Evolutionary conservation across 2,888 invertebrate species (phyloP).

Genomic region (Cephus pygmeus): DNA sequence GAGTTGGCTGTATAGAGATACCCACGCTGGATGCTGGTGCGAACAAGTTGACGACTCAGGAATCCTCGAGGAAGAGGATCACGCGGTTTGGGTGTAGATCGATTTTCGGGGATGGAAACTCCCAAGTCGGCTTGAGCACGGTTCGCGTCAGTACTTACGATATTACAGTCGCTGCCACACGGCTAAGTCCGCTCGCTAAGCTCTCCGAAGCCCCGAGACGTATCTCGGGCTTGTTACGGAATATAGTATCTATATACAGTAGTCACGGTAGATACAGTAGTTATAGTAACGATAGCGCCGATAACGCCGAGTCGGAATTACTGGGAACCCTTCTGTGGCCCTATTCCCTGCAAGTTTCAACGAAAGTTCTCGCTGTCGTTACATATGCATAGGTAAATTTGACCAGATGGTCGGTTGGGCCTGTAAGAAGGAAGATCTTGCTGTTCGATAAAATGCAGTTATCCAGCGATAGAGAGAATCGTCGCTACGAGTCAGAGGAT

Average conservation of each 20-base stretch:
- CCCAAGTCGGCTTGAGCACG: not conserved
- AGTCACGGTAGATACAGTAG: not conserved
- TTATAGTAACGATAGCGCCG: not conserved
- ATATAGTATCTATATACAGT: not conserved
- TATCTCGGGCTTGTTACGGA: not conserved
- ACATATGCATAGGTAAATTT: too few species aligned
- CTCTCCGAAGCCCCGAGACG: constrained; percentile 12
- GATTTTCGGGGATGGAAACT: not conserved
- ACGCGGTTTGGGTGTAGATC: not conserved
- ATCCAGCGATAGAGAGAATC: too few species aligned
- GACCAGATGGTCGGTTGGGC: too few species aligned
- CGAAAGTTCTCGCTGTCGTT: too few species aligned
- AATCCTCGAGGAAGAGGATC: not conserved
- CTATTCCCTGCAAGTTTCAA: too few species aligned
- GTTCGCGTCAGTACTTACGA: not conserved
- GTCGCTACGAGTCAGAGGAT: too few species aligned
- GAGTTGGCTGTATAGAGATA: not conserved
- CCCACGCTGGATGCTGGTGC: not conserved
- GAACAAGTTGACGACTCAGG: not conserved
- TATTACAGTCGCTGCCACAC: not conserved
- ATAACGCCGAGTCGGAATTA: not conserved
- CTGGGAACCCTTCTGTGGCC: not conserved
- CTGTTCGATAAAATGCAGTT: too few species aligned
- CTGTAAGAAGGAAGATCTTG: too few species aligned
- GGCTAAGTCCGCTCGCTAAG: constrained; percentile 9